Evolutionary conservation across 2,797 vertebrate species (phyloP).

Genomic region (Premnoplex brunnescens): DNA sequence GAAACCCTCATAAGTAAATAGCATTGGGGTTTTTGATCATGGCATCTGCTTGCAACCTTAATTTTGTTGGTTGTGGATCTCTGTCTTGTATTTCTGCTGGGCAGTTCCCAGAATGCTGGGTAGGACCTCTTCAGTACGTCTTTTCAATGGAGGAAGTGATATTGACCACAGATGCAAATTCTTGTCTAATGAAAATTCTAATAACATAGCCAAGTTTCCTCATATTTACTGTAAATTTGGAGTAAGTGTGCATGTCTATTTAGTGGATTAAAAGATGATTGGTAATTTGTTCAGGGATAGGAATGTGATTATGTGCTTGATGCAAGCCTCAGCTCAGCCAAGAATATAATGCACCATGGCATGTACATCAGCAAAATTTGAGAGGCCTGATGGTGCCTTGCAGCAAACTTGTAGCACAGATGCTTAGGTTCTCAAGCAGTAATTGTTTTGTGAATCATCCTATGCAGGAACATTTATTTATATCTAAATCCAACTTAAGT

Average conservation of each 20-base stretch:
- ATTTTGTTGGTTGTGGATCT: neutral
- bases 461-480: neutral
- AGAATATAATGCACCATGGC: neutral
- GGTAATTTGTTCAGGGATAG: neutral
- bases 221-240: neutral
- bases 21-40: accelerated
- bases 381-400: neutral
- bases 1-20: neutral
- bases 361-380: neutral
- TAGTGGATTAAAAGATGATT: neutral
- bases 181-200: neutral
- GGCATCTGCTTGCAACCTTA: neutral
- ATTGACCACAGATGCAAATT: neutral
- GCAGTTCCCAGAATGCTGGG: neutral
- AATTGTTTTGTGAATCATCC: neutral
- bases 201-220: neutral
- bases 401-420: neutral
- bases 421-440: neutral
- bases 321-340: neutral
- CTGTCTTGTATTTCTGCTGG: neutral
- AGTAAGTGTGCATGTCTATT: neutral
- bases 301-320: neutral
- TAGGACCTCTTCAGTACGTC: neutral
- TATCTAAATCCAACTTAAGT: neutral
- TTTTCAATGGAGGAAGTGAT: neutral